Evolutionary conservation across 2,888 invertebrate genomes (phyloP), one percentile per base, ranked within the genome.

Genomic region (Plagodis pulveraria): DNA sequence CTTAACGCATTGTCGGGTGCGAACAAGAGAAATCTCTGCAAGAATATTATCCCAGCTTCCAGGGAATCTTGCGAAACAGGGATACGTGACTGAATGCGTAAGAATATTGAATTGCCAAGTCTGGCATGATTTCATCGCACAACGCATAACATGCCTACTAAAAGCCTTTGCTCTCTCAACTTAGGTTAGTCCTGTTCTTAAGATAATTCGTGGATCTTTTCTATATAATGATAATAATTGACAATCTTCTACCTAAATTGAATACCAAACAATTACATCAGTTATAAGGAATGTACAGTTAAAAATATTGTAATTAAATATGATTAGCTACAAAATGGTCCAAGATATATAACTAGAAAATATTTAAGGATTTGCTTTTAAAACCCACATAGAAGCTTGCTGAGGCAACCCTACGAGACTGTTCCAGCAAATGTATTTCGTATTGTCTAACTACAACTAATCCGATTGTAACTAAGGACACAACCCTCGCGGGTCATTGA

Each of bases 401-500:
- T 40, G 53, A n/a, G 46, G 44, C 55, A 56, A 44, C 43, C 55
- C 49, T 56, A 49, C 1, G 10, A 36, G 9, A 10, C 7, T 38
- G 40, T 22, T 35, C 35, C 36, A 35, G 42, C 9, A n/a, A 40
- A 44, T 44, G 35, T 44, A 4, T 12, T 11, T 0, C 12, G 47
- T n/a, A 5, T 11, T 10, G 11, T 38, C 9, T 5, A 42, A 35
- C 34, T 45, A 6, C 10, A 45, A 43, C 41, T 45, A 52, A 52
- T 12, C 9, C 43, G 36, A 45, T 35, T 33, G 42, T 22, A 47
- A 51, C 48, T 11, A n/a, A 47, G 11, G 40, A 32, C 36, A 6
- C 7, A 0, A 22, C 36, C n/a, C 33, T 6, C 32, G 12, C 32
- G 12, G 50, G 59, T 77, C 76, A 63, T 59, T 65, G 79, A 77